Evolutionary conservation across 2,888 invertebrate species (phyloP).

Genomic region (Limnephilus auricula): DNA sequence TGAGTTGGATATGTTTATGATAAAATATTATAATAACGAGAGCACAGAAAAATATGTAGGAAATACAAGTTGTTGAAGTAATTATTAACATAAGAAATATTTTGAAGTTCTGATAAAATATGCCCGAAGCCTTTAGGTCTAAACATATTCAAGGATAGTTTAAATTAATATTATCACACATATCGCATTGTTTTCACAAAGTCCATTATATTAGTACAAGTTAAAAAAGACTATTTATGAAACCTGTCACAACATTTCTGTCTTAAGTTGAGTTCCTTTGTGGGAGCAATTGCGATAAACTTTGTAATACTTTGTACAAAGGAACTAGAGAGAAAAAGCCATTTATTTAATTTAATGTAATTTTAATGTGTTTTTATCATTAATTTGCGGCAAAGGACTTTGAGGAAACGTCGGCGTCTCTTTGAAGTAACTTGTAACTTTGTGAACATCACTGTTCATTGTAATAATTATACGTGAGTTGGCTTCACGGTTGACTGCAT

Average conservation of each 20-base stretch:
- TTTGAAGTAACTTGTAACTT: background rate
- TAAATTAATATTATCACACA: background rate
- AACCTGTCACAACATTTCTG: background rate
- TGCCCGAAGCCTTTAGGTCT: no score
- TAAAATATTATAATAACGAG: no score
- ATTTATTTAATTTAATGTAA: background rate
- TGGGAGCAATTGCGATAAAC: background rate
- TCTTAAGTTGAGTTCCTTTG: background rate
- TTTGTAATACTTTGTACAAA: background rate
- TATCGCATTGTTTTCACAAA: background rate
- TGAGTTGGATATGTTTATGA: no score
- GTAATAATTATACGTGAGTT: background rate
- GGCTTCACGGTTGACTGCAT: background rate
- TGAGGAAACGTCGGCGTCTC: background rate
- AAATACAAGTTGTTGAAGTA: no score
- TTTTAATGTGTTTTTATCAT: background rate
- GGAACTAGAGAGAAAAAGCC: background rate
- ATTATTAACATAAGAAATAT: no score
- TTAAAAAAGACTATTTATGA: background rate
- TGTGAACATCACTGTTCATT: background rate
- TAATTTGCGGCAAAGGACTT: background rate
- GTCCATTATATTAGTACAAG: no score
- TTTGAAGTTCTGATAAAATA: no score
- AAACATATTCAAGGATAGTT: no score
- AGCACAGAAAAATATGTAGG: no score